Percentiles rank a stretch among this genome's conserved stretches.
Conservation (phyloP, 2,888 invertebrate genomes). For the Plagodis pulveraria region DNA sequence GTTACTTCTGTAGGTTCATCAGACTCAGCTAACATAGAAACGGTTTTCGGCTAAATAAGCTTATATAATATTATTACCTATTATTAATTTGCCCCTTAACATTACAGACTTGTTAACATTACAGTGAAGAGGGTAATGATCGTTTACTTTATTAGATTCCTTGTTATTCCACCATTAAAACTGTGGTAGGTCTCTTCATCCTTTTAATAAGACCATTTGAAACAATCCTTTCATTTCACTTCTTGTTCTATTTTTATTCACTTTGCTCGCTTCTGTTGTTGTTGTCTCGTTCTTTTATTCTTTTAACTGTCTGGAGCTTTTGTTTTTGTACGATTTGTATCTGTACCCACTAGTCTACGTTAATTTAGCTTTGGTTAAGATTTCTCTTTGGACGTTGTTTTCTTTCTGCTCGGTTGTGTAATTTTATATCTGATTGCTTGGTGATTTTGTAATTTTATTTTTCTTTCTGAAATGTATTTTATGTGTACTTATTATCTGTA, state of each 20-base stretch:
- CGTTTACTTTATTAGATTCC: constrained; percentile 10
- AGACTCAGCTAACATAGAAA: constrained; percentile 9
- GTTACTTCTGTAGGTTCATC: constrained; percentile 6
- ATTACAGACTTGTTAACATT: constrained; percentile 9
- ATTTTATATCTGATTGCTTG: constrained; percentile 6
- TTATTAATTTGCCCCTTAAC: constrained; percentile 11
- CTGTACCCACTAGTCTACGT: constrained; percentile 33
- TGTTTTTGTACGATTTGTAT: constrained; percentile 48
- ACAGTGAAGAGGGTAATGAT: constrained; percentile 4
- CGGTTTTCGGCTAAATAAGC: constrained; percentile 12
- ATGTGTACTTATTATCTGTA: neutral
- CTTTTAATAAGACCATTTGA: constrained; percentile 70
- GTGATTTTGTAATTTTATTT: neutral
- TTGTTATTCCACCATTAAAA: constrained; percentile 9
- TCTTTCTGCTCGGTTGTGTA: constrained; percentile 18
- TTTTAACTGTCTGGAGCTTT: constrained; percentile 28
- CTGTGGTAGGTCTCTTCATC: constrained; percentile 58
- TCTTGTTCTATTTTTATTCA: constrained; percentile 59
- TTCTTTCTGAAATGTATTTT: neutral
- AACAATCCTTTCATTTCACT: constrained; percentile 51
- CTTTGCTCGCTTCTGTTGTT: constrained; percentile 43
- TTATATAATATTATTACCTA: constrained; percentile 7
- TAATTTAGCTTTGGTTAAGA: constrained; percentile 37
- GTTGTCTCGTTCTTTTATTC: constrained; percentile 50
- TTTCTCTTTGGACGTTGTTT: constrained; percentile 19